Percentiles rank a stretch among this genome's conserved stretches.
phyloP scores from a whole-genome alignment of 2,888 invertebrate species.

The Melinaea marsaeus region DNA sequence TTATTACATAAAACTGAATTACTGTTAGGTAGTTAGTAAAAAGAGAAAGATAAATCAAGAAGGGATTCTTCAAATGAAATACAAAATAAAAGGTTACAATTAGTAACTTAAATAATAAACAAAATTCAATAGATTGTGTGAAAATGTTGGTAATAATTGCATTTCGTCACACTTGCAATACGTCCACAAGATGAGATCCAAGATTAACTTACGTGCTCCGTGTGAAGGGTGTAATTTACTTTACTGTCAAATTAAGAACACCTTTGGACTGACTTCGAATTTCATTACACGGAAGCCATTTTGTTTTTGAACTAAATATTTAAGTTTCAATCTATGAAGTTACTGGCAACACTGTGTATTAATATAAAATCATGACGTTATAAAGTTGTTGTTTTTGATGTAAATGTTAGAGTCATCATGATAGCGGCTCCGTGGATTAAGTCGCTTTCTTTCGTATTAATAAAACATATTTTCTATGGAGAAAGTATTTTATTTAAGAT shows the following conservation, averaged over 20 bases:
- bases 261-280: background rate
- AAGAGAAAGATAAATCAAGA: background rate
- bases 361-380: too few relatives aligned
- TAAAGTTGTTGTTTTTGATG: too few relatives aligned
- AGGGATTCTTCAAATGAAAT: background rate
- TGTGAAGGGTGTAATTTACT: conserved; percentile 20
- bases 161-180: conserved; percentile 31
- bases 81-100: background rate
- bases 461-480: too few relatives aligned
- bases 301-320: background rate
- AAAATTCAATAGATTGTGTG: conserved; percentile 15
- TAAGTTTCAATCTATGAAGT: background rate
- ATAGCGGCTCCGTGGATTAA: too few relatives aligned
- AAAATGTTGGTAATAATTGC: conserved; percentile 22
- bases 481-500: too few relatives aligned
- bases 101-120: background rate
- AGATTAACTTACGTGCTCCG: conserved; percentile 46
- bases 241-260: conserved; percentile 5
- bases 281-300: background rate
- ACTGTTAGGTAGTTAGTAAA: too few relatives aligned
- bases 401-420: too few relatives aligned
- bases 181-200: conserved; percentile 41
- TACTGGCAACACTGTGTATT: too few relatives aligned
- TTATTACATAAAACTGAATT: too few relatives aligned
- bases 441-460: too few relatives aligned